These are phyloP conservation scores for Pardosa pseudoannulata DNA, from an alignment of 2,888 invertebrate species.

Conservation along the genomic window DNA sequence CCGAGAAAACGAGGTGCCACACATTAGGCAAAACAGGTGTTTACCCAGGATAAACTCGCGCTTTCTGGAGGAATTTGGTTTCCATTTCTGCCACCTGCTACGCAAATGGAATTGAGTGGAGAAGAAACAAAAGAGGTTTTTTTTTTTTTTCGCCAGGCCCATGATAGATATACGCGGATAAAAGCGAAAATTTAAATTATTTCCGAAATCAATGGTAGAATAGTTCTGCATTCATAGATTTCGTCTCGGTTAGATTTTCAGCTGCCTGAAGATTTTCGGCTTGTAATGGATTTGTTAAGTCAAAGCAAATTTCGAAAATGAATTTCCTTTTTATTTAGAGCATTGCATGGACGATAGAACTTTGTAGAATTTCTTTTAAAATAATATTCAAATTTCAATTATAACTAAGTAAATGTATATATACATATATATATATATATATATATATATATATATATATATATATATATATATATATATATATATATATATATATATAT, in stretches of 20 bases:
- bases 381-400: no score
- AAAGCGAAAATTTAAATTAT: background rate
- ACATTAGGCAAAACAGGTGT: constrained; percentile 71
- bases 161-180: background rate
- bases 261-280: background rate
- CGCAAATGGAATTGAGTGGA: constrained; percentile 22
- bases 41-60: constrained; percentile 52
- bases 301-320: no score
- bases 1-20: constrained; percentile 40
- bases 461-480: no score
- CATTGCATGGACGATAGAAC: no score
- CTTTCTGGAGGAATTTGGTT: constrained; percentile 39
- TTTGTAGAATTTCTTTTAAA: no score
- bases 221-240: background rate
- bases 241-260: background rate
- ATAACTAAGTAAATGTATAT: no score
- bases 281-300: background rate
- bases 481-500: no score
- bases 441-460: no score
- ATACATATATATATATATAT: no score
- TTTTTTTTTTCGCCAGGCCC: background rate
- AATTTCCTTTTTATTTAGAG: no score
- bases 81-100: constrained; percentile 54
- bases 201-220: background rate
- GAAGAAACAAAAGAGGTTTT: background rate